phyloP scores from a whole-genome alignment of 1,140 invertebrate species.

The Arctopsyche grandis region DNA sequence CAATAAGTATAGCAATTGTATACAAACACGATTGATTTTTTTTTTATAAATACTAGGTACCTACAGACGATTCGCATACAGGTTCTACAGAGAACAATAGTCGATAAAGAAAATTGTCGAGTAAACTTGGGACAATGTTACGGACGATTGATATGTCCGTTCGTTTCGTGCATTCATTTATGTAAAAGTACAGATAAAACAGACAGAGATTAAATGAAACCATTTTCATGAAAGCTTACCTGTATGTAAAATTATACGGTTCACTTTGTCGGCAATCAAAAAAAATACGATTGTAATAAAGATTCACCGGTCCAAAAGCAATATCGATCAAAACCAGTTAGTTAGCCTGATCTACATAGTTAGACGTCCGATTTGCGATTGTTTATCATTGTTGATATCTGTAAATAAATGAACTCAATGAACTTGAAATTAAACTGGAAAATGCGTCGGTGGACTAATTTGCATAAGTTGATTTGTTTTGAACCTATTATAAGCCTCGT shows the following conservation, averaged over 20 bases:
- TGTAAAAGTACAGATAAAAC: background rate
- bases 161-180: background rate
- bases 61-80: background rate
- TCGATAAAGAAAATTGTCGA: conserved; percentile 24
- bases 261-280: no score
- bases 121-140: background rate
- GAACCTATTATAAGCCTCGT: background rate
- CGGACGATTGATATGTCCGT: conserved; percentile 7
- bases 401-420: background rate
- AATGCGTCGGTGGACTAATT: background rate
- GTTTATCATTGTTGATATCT: background rate
- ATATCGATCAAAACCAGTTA: background rate
- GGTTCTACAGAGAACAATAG: conserved; percentile 16
- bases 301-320: background rate
- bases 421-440: conserved; percentile 2
- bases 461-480: conserved; percentile 15
- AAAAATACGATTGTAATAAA: background rate
- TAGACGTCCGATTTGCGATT: background rate
- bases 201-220: background rate
- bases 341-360: background rate
- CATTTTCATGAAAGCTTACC: no score
- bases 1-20: conserved; percentile 15
- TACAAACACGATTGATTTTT: background rate
- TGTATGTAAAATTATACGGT: no score
- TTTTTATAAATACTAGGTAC: background rate